Evolutionary conservation across 2,888 invertebrate genomes (phyloP).

Genomic region (Callinectes sapidus): DNA sequence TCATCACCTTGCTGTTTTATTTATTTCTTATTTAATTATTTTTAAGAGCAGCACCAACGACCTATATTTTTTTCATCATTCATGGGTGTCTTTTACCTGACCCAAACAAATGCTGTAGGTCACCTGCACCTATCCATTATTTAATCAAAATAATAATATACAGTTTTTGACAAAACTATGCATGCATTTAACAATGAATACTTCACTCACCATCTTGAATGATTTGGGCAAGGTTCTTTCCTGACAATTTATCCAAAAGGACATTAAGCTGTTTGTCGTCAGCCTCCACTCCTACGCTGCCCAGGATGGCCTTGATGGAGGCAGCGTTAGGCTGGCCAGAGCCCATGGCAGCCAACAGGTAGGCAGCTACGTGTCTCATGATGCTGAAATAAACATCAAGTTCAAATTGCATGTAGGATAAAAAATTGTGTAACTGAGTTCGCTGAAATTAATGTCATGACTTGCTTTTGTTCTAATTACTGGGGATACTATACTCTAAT

Average conservation of each 20-base stretch:
- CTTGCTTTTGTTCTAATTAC: too few species aligned
- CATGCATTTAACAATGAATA: background rate
- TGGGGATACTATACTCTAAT: too few species aligned
- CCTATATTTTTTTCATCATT: too few species aligned
- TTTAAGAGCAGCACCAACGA: too few species aligned
- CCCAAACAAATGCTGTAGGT: too few species aligned
- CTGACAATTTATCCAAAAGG: slow-evolving; percentile 77
- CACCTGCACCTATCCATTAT: too few species aligned
- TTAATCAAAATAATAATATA: background rate
- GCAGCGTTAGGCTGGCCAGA: slow-evolving; percentile 76
- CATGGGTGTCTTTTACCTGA: too few species aligned
- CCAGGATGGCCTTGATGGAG: slow-evolving; percentile 78
- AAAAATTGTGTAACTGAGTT: too few species aligned
- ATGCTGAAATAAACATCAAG: slow-evolving; percentile 59
- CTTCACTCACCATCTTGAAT: slow-evolving; percentile 77
- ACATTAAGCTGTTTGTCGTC: slow-evolving; percentile 77
- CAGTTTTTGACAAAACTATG: background rate
- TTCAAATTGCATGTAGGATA: background rate
- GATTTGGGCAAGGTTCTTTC: slow-evolving; percentile 78
- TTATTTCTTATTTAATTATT: too few species aligned
- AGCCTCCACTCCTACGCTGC: slow-evolving; percentile 78
- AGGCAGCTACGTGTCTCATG: slow-evolving; percentile 80
- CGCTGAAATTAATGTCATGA: too few species aligned
- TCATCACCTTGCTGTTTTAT: too few species aligned
- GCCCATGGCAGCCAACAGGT: slow-evolving; percentile 77